Evolutionary conservation across 2,888 invertebrate genomes (phyloP), one percentile per base, ranked within the genome.

Genomic region (Nomada ferruginata): DNA sequence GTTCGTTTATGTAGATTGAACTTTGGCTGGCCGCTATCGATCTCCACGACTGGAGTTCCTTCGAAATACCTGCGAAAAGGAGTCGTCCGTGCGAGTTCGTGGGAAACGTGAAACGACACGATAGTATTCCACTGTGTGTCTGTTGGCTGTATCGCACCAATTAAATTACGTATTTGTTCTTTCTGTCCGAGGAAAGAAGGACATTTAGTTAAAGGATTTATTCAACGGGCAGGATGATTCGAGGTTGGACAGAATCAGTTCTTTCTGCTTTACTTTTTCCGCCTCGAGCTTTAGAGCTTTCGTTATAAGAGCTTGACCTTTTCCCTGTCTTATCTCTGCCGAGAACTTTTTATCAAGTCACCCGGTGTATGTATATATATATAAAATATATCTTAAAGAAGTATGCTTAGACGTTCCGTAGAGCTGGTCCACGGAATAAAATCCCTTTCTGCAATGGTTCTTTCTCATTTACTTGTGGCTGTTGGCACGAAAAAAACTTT

Each of bases 271-370:
- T 20, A 29, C n/a, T 18, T 52, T 52, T 65, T 13, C 47, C 15
- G n/a, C 47, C 23, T 1, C 52, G 15, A 26, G n/a, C 26, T 29
- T n/a, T 1, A 26, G 15, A 26, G n/a, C 26, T 29, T n/a, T 50
- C 23, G 26, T 15, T 47, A 15, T 11, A 15, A 47, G 47, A 47
- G 47, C 59, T 59, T 60, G 60, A 70, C 59, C 60, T 60, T 50
- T 29, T 59, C 13, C 50, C 20, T 9, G 15, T 15, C 4, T 11
- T 29, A 29, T 50, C 47, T 60, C 47, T 5, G 11, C n/a, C 47
- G 18, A 15, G 52, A 53, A 44, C 18, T 72, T 72, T 53, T 36
- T 36, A 44, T 55, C 44, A 44, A 5, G 18, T 47, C 47, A 47
- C 7, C 36, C 36, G 15, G 15, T 47, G 15, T 47, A 47, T n/a